Percentiles rank a stretch among this genome's conserved stretches.
phyloP scores from a whole-genome alignment of 2,113 vertebrate genomes.

The Dipodomys spectabilis region DNA sequence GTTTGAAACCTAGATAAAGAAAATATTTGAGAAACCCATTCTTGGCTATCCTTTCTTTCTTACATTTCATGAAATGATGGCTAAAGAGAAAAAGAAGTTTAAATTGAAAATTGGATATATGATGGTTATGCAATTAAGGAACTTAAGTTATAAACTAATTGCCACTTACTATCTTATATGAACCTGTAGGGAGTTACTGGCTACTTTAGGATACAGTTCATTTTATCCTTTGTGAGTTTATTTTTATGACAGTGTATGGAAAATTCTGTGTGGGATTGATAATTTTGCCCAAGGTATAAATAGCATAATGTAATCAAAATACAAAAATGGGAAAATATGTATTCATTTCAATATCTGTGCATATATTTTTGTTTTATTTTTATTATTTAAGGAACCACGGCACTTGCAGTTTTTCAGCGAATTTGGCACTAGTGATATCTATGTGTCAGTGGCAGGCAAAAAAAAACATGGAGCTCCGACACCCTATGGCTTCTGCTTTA shows the following conservation, averaged over 20 bases:
- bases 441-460: conserved; percentile 92
- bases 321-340: conserved; percentile 20
- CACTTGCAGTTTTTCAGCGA: conserved; percentile 98
- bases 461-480: conserved; percentile 95
- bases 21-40: conserved; percentile 37
- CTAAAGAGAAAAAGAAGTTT: conserved; percentile 3
- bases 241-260: conserved; percentile 11
- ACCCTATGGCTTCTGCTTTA: conserved; percentile 96
- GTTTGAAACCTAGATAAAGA: background rate
- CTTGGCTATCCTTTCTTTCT: background rate
- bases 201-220: conserved; percentile 32
- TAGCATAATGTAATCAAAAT: conserved; percentile 21
- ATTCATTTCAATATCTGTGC: conserved; percentile 59
- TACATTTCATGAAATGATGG: background rate
- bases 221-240: background rate
- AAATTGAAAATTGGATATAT: background rate
- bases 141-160: conserved; percentile 21
- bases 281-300: background rate
- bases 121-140: background rate
- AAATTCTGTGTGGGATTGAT: background rate
- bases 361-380: conserved; percentile 22
- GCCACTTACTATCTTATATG: background rate
- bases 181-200: background rate
- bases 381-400: conserved; percentile 93
- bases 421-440: conserved; percentile 95